Base-by-base conservation (phyloP, 2,888 invertebrate species). In the Rhaphigaster nebulosa region DNA sequence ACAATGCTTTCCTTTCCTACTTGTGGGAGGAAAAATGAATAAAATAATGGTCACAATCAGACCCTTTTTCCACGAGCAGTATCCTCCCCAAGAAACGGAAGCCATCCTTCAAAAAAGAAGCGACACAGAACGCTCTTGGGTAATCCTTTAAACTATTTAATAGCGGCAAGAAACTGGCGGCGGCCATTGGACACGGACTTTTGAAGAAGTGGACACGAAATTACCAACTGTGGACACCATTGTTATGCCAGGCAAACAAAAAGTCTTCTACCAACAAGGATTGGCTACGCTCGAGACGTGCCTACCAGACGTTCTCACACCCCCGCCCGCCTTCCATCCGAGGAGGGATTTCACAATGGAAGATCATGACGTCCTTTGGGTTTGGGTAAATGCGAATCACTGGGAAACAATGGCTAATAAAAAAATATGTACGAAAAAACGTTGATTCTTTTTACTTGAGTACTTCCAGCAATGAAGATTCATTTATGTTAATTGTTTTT, bases 61-160 rank as follows among this genome's bases (percentile, higher is more conserved):
- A 34, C 8, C 18, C 3, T 34, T 34, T 20, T n/a, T n/a, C n/a
- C n/a, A n/a, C n/a, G n/a, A n/a, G n/a, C n/a, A n/a, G n/a, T n/a
- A n/a, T n/a, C n/a, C n/a, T n/a, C n/a, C 12, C 12, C 13, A 34
- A 70, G 70, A 34, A 29, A 70, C 70, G 70, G 70, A 70, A 34
- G 70, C 70, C 70, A 70, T 70, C 5, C 38, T 70, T 38, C 1
- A 1, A 34, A 34, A 70, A 70, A 34, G 18, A 70, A 34, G 3
- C 13, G 20, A 5, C 34, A 70, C 70, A 34, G 70, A 34, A 34
- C 34, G 34, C 34, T 70, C 34, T 70, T 34, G 34, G 70, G 70
- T 70, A 70, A 70, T 70, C 70, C 70, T 70, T 70, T 70, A 70
- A 70, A 70, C 70, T 70, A 70, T 70, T 70, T 70, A 70, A 70